Conservation (phyloP, 2,797 vertebrate species). For the Xenops minutus region DNA sequence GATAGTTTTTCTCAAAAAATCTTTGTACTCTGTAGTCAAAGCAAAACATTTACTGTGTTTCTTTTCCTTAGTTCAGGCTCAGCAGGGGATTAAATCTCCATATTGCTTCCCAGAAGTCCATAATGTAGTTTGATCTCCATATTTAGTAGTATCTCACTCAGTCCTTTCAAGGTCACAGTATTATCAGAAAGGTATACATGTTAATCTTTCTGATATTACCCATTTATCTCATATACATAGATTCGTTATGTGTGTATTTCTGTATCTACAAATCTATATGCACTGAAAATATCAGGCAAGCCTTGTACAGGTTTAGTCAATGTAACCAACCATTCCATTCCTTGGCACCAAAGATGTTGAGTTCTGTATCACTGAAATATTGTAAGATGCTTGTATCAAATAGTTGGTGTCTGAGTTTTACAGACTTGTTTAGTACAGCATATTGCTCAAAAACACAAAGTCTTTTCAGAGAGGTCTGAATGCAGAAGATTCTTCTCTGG, state of each 20-base stretch:
- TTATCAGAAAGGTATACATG: not conserved
- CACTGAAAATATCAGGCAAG: not conserved
- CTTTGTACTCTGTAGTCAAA: not conserved
- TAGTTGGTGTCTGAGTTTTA: not conserved
- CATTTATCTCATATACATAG: not conserved
- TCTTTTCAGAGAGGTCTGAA: not conserved
- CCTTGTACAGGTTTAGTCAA: not conserved
- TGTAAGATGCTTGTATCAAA: not conserved
- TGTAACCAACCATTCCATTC: not conserved
- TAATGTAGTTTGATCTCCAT: not conserved
- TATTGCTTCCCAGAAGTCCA: not conserved
- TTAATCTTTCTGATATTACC: not conserved
- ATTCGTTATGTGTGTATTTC: not conserved
- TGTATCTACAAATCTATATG: not conserved
- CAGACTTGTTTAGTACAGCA: not conserved
- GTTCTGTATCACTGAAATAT: not conserved
- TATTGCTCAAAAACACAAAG: not conserved
- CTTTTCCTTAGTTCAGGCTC: not conserved
- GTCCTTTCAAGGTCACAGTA: not conserved
- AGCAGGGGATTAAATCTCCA: not conserved
- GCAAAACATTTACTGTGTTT: not conserved
- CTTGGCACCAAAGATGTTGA: not conserved
- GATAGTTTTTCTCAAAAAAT: not conserved
- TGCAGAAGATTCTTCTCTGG: not conserved
- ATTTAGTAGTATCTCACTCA: not conserved